These are phyloP conservation scores for Pachyramphus minor DNA, from an alignment of 2,113 vertebrate genomes.

Conservation along the genomic window DNA sequence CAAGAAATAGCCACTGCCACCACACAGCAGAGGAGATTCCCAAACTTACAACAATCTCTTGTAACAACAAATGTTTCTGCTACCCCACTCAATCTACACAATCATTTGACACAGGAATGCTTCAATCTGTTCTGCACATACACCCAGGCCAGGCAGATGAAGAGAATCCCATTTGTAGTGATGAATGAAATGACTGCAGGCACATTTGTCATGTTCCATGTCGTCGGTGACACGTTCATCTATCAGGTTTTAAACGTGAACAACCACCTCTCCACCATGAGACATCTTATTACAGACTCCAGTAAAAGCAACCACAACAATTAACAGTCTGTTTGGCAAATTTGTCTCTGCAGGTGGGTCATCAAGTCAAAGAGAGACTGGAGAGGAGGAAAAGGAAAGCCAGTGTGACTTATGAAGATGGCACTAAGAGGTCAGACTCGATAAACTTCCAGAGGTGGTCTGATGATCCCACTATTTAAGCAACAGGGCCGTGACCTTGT, in stretches of 20 bases:
- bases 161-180: neutral
- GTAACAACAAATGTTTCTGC: neutral
- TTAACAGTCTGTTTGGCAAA: neutral
- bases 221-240: neutral
- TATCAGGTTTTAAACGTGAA: neutral
- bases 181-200: neutral
- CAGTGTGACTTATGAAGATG: neutral
- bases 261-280: neutral
- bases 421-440: accelerated
- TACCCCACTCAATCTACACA: neutral
- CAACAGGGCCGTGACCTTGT: accelerated
- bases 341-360: neutral
- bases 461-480: neutral
- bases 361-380: neutral
- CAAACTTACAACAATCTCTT: neutral
- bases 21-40: neutral
- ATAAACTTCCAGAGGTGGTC: neutral
- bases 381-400: neutral
- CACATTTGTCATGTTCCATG: neutral
- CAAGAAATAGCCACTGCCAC: neutral
- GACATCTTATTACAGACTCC: neutral
- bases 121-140: neutral
- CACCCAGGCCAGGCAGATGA: neutral
- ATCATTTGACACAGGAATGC: neutral
- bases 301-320: neutral